phyloP scores from a whole-genome alignment of 2,888 invertebrate species.

The Auanema sp. region DNA sequence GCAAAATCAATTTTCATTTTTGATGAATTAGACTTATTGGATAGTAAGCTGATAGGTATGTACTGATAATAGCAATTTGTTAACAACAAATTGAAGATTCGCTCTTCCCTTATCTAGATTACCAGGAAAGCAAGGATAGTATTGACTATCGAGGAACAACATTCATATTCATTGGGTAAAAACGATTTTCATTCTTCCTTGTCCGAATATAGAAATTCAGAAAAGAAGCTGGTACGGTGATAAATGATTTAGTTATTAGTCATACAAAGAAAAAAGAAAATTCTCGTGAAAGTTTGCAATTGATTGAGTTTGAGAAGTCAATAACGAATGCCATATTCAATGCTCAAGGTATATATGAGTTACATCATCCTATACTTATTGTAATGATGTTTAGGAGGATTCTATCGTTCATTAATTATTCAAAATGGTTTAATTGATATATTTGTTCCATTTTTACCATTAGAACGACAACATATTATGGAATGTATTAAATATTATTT shows the following conservation, averaged over 20 bases:
- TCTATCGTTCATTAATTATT: conserved; percentile 7
- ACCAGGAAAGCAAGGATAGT: conserved; percentile 12
- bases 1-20: conserved; percentile 11
- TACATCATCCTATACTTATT: no score
- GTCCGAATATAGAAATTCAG: no score
- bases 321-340: no score
- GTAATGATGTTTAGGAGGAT: background rate
- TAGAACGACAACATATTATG: conserved; percentile 3
- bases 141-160: conserved; percentile 10
- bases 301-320: no score
- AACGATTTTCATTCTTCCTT: no score
- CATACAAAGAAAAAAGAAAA: no score
- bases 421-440: conserved; percentile 12
- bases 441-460: conserved; percentile 16
- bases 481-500: conserved; percentile 16
- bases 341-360: no score
- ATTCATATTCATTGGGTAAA: conserved; percentile 13
- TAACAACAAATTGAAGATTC: conserved; percentile 6
- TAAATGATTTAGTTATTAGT: no score
- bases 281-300: no score
- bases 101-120: conserved; percentile 13
- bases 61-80: background rate
- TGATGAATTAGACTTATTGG: conserved; percentile 11
- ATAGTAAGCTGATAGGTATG: conserved; percentile 9
- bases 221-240: no score